Percentiles rank a stretch among this genome's conserved stretches.
These are phyloP conservation scores for Threskiornis aethiopicus DNA, from an alignment of 2,797 vertebrate genomes.

Conservation along the genomic window DNA sequence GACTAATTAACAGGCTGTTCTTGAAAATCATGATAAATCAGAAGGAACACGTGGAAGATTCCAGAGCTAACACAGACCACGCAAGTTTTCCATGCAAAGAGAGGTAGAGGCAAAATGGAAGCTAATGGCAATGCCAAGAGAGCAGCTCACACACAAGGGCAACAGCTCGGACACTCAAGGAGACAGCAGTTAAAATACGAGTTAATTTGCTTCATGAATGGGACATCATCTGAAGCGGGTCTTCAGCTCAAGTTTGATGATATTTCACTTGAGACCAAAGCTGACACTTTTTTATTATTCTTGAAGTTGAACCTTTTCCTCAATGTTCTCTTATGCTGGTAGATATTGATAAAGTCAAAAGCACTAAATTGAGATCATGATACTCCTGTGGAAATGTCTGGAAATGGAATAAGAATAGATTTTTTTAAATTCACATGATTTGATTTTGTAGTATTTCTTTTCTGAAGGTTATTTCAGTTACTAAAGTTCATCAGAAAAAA, in stretches of 20 bases:
- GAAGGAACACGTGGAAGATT: background rate
- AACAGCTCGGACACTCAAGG: background rate
- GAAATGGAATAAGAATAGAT: background rate
- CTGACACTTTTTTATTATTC: background rate
- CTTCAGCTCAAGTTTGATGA: background rate
- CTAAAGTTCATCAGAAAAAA: background rate
- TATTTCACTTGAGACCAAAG: background rate
- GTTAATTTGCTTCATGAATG: background rate
- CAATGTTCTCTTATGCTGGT: background rate
- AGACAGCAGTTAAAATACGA: background rate
- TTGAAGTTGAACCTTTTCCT: background rate
- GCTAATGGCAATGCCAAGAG: background rate
- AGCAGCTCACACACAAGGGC: background rate
- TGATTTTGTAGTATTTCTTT: background rate
- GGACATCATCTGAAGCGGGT: background rate
- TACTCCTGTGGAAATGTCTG: background rate
- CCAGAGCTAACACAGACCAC: background rate
- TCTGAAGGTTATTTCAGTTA: background rate
- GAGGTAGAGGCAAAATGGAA: background rate
- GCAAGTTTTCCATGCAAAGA: background rate
- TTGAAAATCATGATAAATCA: background rate
- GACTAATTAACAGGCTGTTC: background rate
- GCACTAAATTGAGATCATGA: accelerated
- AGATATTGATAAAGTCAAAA: background rate
- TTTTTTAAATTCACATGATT: background rate